Base-by-base conservation (phyloP, 2,113 vertebrate species). In the Entelurus aequoreus region DNA sequence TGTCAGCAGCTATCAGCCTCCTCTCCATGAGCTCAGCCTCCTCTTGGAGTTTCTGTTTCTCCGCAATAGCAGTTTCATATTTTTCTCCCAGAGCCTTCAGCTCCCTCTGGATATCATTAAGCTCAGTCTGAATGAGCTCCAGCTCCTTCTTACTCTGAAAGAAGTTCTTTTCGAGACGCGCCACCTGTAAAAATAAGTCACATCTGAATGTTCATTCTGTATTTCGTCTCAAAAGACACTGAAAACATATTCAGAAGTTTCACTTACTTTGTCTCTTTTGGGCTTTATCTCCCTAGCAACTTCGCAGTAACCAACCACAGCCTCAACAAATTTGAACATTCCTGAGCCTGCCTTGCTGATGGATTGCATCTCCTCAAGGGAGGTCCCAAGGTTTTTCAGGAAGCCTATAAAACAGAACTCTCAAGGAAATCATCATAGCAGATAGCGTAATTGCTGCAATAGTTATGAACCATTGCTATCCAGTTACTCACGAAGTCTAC, bases 241-340 rank as follows among this genome's bases (percentile, higher is more conserved):
- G 9, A 8, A 36, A 10, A 6, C 4, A 3, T 2, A 9, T 46
- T 46, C 11, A 11, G 10, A 12, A 11, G 42, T 46, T 19, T 54
- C 16, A 8, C 62, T 62, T 72, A 98, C 97, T 95, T 97, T 95
- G 1, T 97, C 93, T 87, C 94, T 90, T 57, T 97, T 98, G 1
- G 95, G 96, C 81, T 95, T 96, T 82, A 98, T 93, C 58, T 95
- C 92, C 60, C 76, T 90, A 49, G 93, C 88, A 28, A 95, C 93
- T 0, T 98, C 94, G 55, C 94, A 97, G 84, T 98, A 98, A 68
- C 93, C 92, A 87, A 98, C 92, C n/a, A 95, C 91, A 4, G 95
- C 94, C 63, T 95, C 94, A 0, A 98, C 95, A 74, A 97, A 99
- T 74, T 95, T 97, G 13, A 98, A 75, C 95, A 99, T 96, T 40